Base-by-base conservation (phyloP, 2,888 invertebrate species). In the Merodon equestris region DNA sequence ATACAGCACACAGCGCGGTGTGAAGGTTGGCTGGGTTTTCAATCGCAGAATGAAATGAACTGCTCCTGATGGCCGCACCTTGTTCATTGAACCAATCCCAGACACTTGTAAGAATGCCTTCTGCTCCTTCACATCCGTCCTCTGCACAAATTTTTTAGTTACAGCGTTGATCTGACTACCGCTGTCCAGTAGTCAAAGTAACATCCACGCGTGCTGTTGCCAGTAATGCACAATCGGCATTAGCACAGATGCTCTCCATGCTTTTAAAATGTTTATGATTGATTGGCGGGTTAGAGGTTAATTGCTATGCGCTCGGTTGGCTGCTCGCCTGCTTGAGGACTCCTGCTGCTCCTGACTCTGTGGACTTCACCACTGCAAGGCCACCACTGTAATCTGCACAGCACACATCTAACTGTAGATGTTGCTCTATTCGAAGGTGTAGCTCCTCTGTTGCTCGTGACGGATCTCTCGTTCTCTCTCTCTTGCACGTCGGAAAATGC, bases 1-100 rank as follows among this genome's bases (percentile, higher is more conserved):
- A 10, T 53, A 53, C n/a, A 19, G 15, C 27, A 14, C 27, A 36
- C 36, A 38, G 2, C 51, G 34, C 14, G 36, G 9, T 1, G 34
- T 53, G 38, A 53, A 38, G 9, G 34, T 12, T 53, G 38, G 51
- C 14, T 53, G 36, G 9, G n/a, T n/a, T n/a, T 17, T 58, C n/a
- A 1, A 27, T 58, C 1, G 17, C 13, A 3, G 45, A 1, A 1
- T 58, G 45, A n/a, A 58, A 15, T n/a, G 45, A 17, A 12, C 47
- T 47, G 1, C 57, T 34, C 2, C 45, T 58, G 47, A 45, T 1
- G 45, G 57, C 9, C 45, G 27, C n/a, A 45, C 57, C 15, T 34
- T n/a, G 10, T 7, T n/a, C 13, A n/a, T n/a, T n/a, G n/a, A n/a
- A n/a, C n/a, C n/a, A n/a, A n/a, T n/a, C n/a, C n/a, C n/a, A n/a